Evolutionary conservation across 2,888 invertebrate species (phyloP).

Genomic region (Napeogenes inachia): DNA sequence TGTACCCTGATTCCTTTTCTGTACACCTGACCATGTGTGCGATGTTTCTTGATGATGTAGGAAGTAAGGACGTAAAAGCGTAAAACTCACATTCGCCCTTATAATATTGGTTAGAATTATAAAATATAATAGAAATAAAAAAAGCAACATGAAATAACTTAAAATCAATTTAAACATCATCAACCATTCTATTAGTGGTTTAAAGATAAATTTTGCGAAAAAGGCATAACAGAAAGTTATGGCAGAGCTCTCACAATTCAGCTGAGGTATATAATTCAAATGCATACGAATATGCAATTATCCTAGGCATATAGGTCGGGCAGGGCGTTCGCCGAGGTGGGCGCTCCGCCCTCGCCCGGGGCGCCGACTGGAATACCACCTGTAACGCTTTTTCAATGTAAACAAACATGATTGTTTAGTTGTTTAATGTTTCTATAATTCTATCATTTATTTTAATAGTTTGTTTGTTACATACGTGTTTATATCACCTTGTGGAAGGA

Average conservation of each 20-base stretch:
- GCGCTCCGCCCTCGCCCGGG: slow-evolving; percentile 65
- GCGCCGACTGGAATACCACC: slow-evolving; percentile 52
- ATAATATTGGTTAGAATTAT: too few species aligned
- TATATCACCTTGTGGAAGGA: too few species aligned
- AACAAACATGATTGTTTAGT: slow-evolving; percentile 46
- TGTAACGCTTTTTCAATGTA: slow-evolving; percentile 68
- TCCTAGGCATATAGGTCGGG: slow-evolving; percentile 34
- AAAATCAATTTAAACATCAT: too few species aligned
- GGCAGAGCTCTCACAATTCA: background rate
- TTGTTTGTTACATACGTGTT: background rate
- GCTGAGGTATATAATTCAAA: slow-evolving; percentile 3
- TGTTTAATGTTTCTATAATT: background rate
- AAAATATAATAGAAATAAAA: too few species aligned
- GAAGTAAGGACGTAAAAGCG: too few species aligned
- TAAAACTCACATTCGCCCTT: too few species aligned
- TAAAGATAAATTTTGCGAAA: background rate
- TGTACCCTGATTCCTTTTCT: too few species aligned
- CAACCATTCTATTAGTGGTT: background rate
- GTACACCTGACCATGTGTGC: too few species aligned
- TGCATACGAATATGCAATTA: slow-evolving; percentile 24
- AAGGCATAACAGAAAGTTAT: background rate
- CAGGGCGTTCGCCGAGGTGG: slow-evolving; percentile 69
- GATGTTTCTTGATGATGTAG: too few species aligned
- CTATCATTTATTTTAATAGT: background rate
- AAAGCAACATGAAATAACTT: too few species aligned